Evolutionary conservation across 2,888 invertebrate species (phyloP), one percentile per base, ranked within the genome.

Genomic region (Scrobipalpa costella): DNA sequence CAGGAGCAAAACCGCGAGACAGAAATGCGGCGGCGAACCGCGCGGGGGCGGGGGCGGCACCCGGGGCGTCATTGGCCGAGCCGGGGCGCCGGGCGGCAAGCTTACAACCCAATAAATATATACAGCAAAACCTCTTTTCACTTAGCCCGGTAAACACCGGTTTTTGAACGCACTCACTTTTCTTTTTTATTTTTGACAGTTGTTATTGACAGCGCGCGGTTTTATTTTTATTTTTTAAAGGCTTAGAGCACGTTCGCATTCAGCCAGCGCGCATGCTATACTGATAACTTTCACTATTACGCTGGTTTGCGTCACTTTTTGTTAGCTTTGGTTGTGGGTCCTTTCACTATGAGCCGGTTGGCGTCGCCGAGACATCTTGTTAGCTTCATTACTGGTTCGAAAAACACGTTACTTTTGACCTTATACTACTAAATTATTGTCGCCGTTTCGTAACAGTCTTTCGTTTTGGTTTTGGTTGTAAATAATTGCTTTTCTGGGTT

Each of bases 1-100:
- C 67, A 90, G 78, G 68, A 85, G 75, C 64, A 85, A 76, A 68
- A 82, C 72, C 69, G 76, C 77, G 70, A 83, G 73, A 66, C 77
- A 71, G 71, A 74, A 71, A 64, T 73, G 76, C 76, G 78, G 76
- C 80, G 76, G 69, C 69, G 68, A 68, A 75, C 83, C 84, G 81
- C 78, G 76, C 78, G 84, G 83, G 86, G 90, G 90, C 90, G 90
- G 77, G 67, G 90, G 90, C 90, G 90, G 77, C 67, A 72, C 82
- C 88, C 80, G 70, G 71, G 73, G 77, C 87, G 81, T 78, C 90
- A 90, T 90, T 90, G 90, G 90, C 77, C 84, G 85, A 81, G 68
- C 73, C 58, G 19, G 13, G 72, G 69, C 77, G 78, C 79, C 80
- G 85, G 86, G 88, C 87, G 86, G 82, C 68, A 52, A 21, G 44